These are phyloP conservation scores for Bombylius discolor DNA, from an alignment of 2,888 invertebrate genomes.

Conservation along the genomic window DNA sequence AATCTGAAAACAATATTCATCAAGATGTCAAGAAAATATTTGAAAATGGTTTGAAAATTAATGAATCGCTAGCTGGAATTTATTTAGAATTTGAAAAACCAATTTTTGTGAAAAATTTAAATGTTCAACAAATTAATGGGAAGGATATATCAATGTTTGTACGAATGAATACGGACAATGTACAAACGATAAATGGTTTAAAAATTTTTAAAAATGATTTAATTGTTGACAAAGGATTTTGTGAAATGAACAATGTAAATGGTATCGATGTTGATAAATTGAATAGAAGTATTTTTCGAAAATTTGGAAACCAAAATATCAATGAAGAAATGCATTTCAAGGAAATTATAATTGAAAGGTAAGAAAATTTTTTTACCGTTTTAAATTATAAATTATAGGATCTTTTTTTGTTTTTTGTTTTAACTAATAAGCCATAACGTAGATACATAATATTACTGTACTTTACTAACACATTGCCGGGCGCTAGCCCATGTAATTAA, in stretches of 20 bases:
- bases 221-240: slow-evolving; percentile 32
- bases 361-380: slow-evolving; percentile 1
- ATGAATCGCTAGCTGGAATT: slow-evolving; percentile 15
- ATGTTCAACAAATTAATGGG: slow-evolving; percentile 36
- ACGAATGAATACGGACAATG: slow-evolving; percentile 29
- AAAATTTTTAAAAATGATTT: slow-evolving; percentile 39
- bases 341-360: slow-evolving; percentile 25
- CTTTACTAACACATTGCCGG: too few species aligned
- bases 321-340: slow-evolving; percentile 34
- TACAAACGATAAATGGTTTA: slow-evolving; percentile 37
- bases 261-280: slow-evolving; percentile 35
- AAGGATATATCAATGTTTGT: slow-evolving; percentile 35
- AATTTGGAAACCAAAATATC: slow-evolving; percentile 37
- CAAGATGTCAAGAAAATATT: neutral
- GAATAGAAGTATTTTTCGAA: slow-evolving; percentile 32
- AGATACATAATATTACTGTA: too few species aligned
- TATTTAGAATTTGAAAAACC: slow-evolving; percentile 23
- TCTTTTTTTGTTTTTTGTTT: too few species aligned
- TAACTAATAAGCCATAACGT: too few species aligned
- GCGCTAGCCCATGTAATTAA: too few species aligned
- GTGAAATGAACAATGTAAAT: slow-evolving; percentile 36
- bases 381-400: too few species aligned
- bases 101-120: slow-evolving; percentile 28
- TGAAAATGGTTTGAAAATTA: slow-evolving; percentile 33
- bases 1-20: neutral